These are phyloP conservation scores for Reinhardtius hippoglossoides DNA, from an alignment of 2,113 vertebrate species.

Conservation along the genomic window DNA sequence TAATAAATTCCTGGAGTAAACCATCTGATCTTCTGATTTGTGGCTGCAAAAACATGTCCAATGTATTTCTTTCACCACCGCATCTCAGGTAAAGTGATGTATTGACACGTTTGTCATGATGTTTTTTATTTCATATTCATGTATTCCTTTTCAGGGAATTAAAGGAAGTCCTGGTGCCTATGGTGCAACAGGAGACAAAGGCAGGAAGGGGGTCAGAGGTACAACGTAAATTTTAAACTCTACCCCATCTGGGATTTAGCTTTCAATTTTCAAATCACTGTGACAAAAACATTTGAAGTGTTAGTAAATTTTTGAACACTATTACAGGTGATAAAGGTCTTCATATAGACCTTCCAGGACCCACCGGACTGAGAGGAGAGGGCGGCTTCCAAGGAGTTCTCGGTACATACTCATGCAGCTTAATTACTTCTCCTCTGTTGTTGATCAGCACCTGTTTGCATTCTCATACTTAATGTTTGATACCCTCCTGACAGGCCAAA, in stretches of 20 bases:
- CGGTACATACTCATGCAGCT: conserved; percentile 79
- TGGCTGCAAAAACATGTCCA: too few relatives aligned
- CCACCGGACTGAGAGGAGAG: conserved; percentile 88
- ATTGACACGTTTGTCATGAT: too few relatives aligned
- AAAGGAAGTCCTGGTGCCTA: conserved; percentile 86
- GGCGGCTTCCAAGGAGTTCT: conserved; percentile 80
- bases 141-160: conserved; percentile 81
- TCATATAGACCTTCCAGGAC: conserved; percentile 87
- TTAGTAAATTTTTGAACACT: conserved; percentile 15
- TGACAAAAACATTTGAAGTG: background rate
- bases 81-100: background rate
- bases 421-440: conserved; percentile 5
- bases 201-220: conserved; percentile 85
- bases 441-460: background rate
- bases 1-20: too few relatives aligned
- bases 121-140: background rate
- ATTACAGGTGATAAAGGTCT: conserved; percentile 85
- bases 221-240: conserved; percentile 7
- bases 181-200: conserved; percentile 84
- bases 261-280: background rate
- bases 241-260: background rate
- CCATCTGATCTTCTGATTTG: too few relatives aligned
- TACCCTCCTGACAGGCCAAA: conserved; percentile 60
- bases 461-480: background rate
- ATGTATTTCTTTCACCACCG: background rate